Conservation (phyloP, 1,140 invertebrate species). For the Anoplolepis gracilipes region DNA sequence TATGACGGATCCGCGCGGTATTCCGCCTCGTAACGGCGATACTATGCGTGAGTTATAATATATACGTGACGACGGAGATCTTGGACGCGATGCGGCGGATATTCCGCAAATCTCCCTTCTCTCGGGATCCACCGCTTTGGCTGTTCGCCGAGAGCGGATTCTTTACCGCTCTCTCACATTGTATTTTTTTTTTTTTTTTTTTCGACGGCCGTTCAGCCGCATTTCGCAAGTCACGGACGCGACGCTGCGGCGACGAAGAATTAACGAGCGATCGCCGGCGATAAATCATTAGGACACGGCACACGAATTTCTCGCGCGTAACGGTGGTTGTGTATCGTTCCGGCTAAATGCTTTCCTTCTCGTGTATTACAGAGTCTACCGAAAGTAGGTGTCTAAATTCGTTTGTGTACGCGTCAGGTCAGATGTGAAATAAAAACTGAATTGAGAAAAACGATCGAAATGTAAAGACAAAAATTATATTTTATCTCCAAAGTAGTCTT, state of each 20-base stretch:
- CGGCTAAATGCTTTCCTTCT: not conserved
- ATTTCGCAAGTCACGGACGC: constrained; percentile 29
- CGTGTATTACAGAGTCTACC: not conserved
- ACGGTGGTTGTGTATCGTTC: constrained; percentile 20
- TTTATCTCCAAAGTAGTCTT: not conserved
- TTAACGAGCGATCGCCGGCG: constrained; percentile 45
- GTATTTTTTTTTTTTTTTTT: constrained; percentile 13
- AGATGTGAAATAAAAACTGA: not conserved
- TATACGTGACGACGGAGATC: constrained; percentile 56
- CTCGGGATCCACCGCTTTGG: constrained; percentile 56
- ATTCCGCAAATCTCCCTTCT: constrained; percentile 41
- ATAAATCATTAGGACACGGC: constrained; percentile 50
- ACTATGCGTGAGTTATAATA: constrained; percentile 63
- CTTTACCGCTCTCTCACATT: constrained; percentile 34
- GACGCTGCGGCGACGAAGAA: constrained; percentile 27
- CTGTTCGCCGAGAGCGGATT: constrained; percentile 57
- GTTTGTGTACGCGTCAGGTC: not conserved
- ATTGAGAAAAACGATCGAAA: not conserved
- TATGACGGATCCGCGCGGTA: constrained; percentile 69
- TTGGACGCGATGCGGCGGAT: constrained; percentile 51
- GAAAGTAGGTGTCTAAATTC: not conserved
- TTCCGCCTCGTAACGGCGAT: constrained; percentile 74
- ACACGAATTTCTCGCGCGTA: constrained; percentile 37
- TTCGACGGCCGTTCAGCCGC: constrained; percentile 25
- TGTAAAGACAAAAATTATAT: not conserved